These are phyloP conservation scores for Discoglossus pictus DNA, from an alignment of 2,797 vertebrate genomes.

Conservation along the genomic window DNA sequence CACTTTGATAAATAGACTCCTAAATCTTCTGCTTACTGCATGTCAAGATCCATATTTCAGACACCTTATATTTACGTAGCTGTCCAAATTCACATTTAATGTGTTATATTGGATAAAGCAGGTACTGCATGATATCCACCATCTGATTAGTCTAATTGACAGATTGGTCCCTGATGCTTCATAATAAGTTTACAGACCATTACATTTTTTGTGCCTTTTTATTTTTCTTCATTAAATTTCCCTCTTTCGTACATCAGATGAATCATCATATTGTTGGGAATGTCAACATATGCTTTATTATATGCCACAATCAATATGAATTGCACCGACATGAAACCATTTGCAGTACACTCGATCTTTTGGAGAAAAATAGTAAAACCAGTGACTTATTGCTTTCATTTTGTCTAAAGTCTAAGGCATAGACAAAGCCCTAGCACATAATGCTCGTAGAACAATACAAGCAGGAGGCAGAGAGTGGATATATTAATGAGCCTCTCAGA, in stretches of 20 bases:
- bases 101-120: no score
- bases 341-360: conserved; percentile 1
- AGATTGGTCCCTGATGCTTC: background rate
- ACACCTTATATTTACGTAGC: no score
- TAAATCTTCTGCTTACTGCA: no score
- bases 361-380: conserved; percentile 8
- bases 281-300: conserved; percentile 29
- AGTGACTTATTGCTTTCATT: conserved; percentile 22
- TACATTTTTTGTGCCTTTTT: conserved; percentile 16
- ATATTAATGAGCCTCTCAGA: conserved; percentile 13
- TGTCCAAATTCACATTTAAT: no score
- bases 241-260: conserved; percentile 12
- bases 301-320: conserved; percentile 24
- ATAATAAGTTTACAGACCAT: background rate
- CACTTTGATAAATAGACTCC: no score
- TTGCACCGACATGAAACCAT: conserved; percentile 14
- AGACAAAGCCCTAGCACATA: background rate
- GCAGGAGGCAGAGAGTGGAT: background rate
- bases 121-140: background rate
- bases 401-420: conserved; percentile 2
- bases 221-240: conserved; percentile 26
- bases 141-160: conserved; percentile 8
- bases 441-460: background rate
- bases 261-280: conserved; percentile 24
- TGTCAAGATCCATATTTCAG: no score